A percentile compares a stretch with the other conserved stretches of the same genome.
Evolutionary conservation across 2,113 vertebrate species (phyloP).

Genomic region (Thoracochromis brauschi): DNA sequence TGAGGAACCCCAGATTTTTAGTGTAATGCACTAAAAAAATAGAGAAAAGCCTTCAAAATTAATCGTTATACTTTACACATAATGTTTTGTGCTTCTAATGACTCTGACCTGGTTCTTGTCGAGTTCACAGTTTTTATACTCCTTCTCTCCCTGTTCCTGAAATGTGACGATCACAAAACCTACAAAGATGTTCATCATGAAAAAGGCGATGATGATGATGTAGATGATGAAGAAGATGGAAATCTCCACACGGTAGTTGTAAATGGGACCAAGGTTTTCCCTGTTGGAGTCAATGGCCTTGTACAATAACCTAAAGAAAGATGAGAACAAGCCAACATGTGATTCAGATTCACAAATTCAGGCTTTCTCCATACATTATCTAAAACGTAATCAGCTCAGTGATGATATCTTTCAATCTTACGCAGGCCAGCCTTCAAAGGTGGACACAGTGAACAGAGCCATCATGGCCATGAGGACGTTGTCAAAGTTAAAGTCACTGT

Average conservation of each 20-base stretch:
- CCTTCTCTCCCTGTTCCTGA: conserved; percentile 98
- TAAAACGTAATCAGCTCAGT: neutral
- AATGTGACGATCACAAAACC: conserved; percentile 99
- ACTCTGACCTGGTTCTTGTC: conserved; percentile 96
- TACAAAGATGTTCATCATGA: conserved; percentile 99
- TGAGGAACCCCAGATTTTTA: neutral
- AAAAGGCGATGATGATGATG: conserved; percentile 99
- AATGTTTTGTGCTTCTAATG: neutral
- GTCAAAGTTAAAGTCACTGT: conserved; percentile 98
- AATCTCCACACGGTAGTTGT: conserved; percentile 97
- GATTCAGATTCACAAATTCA: neutral
- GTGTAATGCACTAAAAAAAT: neutral
- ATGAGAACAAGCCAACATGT: neutral
- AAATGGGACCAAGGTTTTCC: conserved; percentile 92
- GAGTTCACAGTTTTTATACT: conserved; percentile 99
- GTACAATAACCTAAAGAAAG: conserved; percentile 81
- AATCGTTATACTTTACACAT: neutral
- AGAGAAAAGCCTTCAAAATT: neutral
- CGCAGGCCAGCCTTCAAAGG: conserved; percentile 98
- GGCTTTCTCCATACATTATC: neutral
- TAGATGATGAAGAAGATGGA: conserved; percentile 99
- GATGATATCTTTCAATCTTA: conserved; percentile 66
- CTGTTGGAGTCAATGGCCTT: conserved; percentile 97
- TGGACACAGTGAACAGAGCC: conserved; percentile 98
- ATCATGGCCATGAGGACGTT: conserved; percentile 98